A percentile compares a stretch with the other conserved stretches of the same genome.
Conservation (phyloP, 2,113 vertebrate genomes). For the Pelecanoides urinatrix region DNA sequence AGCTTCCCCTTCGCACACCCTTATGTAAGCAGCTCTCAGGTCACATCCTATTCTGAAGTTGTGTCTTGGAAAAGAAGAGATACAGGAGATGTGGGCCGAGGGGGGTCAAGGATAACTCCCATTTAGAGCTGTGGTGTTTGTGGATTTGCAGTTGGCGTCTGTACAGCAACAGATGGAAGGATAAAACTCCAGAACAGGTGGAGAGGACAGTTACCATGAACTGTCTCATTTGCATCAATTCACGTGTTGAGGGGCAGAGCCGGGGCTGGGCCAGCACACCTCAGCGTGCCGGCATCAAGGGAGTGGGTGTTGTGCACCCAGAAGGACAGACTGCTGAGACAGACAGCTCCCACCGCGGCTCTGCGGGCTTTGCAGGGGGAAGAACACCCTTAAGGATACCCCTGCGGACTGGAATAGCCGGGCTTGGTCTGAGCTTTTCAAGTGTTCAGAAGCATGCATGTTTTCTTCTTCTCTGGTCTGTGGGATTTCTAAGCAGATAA, state of each 20-base stretch:
- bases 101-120: background rate
- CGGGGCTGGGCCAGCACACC: background rate
- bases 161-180: background rate
- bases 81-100: background rate
- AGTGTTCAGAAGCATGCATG: background rate
- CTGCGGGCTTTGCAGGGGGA: background rate
- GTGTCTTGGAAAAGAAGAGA: background rate
- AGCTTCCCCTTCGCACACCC: background rate
- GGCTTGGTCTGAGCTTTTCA: background rate
- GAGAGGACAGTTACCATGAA: background rate
- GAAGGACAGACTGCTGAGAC: background rate
- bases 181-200: background rate
- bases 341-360: background rate
- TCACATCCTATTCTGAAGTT: background rate
- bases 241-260: background rate
- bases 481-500: background rate
- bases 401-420: background rate
- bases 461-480: background rate
- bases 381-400: background rate
- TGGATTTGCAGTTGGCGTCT: background rate
- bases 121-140: background rate
- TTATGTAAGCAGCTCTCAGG: background rate
- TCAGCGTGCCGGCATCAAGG: rapidly evolving
- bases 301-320: background rate
- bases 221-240: background rate